phyloP scores from a whole-genome alignment of 2,113 vertebrate genomes.

The Boulengeromyrus knoepffleri region DNA sequence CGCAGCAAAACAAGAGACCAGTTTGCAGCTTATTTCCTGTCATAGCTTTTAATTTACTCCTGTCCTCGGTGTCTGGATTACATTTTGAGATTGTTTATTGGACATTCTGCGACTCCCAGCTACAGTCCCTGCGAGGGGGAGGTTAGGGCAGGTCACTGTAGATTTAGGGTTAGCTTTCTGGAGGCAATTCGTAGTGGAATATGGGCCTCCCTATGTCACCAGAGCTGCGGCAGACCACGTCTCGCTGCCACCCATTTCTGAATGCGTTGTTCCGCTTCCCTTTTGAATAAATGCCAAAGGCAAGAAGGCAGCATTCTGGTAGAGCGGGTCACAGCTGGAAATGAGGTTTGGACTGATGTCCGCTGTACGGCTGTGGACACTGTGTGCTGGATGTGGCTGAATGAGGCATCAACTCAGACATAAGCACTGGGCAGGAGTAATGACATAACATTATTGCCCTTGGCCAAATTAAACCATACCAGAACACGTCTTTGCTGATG shows the following conservation, averaged over 20 bases:
- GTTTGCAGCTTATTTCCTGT: not conserved
- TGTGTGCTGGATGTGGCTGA: not conserved
- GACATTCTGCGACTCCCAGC: not conserved
- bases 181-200: not conserved
- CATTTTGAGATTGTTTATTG: constrained; percentile 9
- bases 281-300: not conserved
- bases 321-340: not conserved
- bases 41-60: not conserved
- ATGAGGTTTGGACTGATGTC: not conserved
- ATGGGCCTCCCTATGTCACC: not conserved
- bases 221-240: not conserved
- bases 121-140: not conserved
- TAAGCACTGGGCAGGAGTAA: not conserved
- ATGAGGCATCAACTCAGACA: not conserved
- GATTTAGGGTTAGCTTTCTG: not conserved
- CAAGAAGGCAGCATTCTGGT: not conserved
- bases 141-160: not conserved
- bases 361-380: not conserved
- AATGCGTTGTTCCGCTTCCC: not conserved
- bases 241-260: not conserved
- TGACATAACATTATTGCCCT: not conserved
- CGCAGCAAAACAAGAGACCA: not conserved
- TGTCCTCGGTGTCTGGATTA: not conserved
- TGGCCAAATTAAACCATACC: not conserved
- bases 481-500: not conserved